Base-by-base conservation (phyloP, 2,888 invertebrate species). In the Ornithoptera priamus region DNA sequence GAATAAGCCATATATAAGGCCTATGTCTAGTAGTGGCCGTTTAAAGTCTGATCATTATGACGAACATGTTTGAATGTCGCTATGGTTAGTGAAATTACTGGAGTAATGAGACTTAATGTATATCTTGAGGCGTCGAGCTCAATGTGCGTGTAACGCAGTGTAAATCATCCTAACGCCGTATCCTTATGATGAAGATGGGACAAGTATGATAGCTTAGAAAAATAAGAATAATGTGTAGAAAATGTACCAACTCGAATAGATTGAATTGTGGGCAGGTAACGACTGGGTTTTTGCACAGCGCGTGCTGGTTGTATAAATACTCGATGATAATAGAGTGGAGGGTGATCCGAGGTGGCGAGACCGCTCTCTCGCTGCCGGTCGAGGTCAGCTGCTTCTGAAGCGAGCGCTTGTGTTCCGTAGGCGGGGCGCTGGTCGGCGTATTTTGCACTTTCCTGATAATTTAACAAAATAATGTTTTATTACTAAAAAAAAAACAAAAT, bases 201-300 rank as follows among this genome's bases (percentile, higher is more conserved):
- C 30, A 30, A 30, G 10, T 39, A 8, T 10, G 10, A 39, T 39
- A 0, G 10, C 10, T 4, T 39, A 39, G 7, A 7, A 39, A 7
- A 39, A 39, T 39, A 39, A 39, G 1, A 39, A 5, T 46, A 50
- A 50, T 15, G 50, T 18, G 50, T 20, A n/a, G 10, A 60, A 39
- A 6, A 5, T 18, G 15, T 10, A 94, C 95, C 94, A 83, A 97
- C 96, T 95, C 94, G 81, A 98, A 97, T 56, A 99, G 93, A 85
- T 98, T 98, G 84, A 99, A 99, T 83, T 98, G 97, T 0, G 99
- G 99, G 88, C 99, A 99, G 0, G 98, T 99, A 50, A 97, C 97
- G 92, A 99, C 98, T 0, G 99, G 99, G 89, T 99, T 98, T 90
- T 97, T 97, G 93, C 99, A 99, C 10, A 98, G 92, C n/a, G 99